Percentiles rank a stretch among this genome's conserved stretches.
phyloP scores from a whole-genome alignment of 2,888 invertebrate genomes.

The Nudaria mundana region DNA sequence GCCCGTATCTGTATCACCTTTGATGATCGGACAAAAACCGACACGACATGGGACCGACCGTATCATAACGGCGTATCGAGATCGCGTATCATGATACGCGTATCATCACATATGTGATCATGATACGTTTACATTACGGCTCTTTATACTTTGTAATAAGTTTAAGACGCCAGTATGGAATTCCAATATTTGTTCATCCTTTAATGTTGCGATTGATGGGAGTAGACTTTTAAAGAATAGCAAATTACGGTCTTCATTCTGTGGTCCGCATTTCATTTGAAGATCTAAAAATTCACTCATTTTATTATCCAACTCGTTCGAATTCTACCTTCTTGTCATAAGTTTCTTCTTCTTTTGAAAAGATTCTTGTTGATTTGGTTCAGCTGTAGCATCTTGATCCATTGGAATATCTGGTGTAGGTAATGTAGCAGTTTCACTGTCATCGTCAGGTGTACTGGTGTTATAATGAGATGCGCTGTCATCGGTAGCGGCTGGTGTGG shows the following conservation, averaged over 20 bases:
- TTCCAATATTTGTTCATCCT: constrained; percentile 26
- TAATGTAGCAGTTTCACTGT: constrained; percentile 18
- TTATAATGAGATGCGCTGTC: constrained; percentile 20
- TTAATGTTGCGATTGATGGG: constrained; percentile 23
- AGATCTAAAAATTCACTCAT: constrained; percentile 22
- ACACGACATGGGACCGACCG: too few relatives aligned
- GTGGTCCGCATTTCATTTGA: constrained; percentile 23
- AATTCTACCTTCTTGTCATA: not conserved
- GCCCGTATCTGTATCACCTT: too few relatives aligned
- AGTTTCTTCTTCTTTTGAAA: not conserved
- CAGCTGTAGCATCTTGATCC: too few relatives aligned
- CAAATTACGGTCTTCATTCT: constrained; percentile 17
- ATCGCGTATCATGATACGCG: too few relatives aligned
- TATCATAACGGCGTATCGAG: too few relatives aligned
- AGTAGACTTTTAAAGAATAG: constrained; percentile 27
- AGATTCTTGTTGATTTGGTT: too few relatives aligned
- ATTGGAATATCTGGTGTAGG: constrained; percentile 20
- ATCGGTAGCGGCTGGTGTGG: constrained; percentile 26
- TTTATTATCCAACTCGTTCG: constrained; percentile 18
- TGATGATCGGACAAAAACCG: too few relatives aligned
- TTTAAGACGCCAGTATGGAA: constrained; percentile 20
- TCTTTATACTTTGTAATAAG: constrained; percentile 25
- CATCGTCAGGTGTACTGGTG: constrained; percentile 24
- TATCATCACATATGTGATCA: constrained; percentile 20
- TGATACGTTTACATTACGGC: constrained; percentile 23